Evolutionary conservation across 2,888 invertebrate genomes (phyloP).

Genomic region (Ferrisia virgata): DNA sequence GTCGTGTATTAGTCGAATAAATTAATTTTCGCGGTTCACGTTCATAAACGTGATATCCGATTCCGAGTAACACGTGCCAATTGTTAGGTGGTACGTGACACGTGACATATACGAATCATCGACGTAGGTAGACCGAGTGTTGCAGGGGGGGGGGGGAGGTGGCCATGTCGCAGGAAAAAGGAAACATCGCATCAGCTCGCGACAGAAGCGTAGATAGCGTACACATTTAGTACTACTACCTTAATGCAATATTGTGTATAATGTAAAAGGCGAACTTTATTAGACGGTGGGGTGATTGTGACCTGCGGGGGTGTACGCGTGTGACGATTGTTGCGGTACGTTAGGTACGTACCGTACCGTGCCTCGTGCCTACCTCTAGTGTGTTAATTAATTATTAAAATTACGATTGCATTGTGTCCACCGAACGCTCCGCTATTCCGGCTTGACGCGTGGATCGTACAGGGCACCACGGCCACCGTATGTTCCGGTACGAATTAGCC

Average conservation of each 20-base stretch:
- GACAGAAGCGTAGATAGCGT: no score
- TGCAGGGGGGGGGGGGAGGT: not conserved
- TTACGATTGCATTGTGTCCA: not conserved
- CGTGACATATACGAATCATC: constrained; percentile 20
- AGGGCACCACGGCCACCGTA: not conserved
- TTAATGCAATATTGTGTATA: no score
- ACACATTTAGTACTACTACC: no score
- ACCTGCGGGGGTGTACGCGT: no score
- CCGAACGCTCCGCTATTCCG: no score
- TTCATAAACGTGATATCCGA: constrained; percentile 39
- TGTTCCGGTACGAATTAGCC: constrained; percentile 33
- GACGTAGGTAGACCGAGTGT: not conserved
- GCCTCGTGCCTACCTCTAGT: not conserved
- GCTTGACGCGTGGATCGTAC: no score
- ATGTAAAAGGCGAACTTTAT: no score
- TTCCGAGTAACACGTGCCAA: not conserved
- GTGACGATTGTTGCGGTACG: no score
- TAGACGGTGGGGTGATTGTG: no score
- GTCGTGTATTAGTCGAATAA: not conserved
- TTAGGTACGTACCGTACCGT: not conserved
- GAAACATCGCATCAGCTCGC: not conserved
- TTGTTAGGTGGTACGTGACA: constrained; percentile 19
- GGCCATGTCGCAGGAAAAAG: not conserved
- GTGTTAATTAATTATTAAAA: constrained; percentile 31
- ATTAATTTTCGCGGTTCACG: constrained; percentile 37